These are phyloP conservation scores for Tineola bisselliella DNA, from an alignment of 2,888 invertebrate genomes.

Conservation along the genomic window DNA sequence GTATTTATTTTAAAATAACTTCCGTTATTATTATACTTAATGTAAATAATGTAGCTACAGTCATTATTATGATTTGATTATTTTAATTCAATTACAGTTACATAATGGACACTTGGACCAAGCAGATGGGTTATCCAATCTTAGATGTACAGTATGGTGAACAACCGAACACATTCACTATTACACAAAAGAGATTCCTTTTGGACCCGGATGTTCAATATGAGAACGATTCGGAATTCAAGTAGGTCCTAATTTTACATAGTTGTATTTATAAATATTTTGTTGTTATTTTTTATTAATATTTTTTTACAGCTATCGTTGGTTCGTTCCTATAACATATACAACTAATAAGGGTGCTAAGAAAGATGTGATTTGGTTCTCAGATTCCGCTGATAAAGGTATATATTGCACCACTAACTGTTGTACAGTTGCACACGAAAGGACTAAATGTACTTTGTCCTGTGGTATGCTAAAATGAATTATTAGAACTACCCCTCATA, in stretches of 20 bases:
- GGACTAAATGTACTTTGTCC: too few species aligned
- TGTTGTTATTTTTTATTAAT: too few species aligned
- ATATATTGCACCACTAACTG: too few species aligned
- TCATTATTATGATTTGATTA: too few species aligned
- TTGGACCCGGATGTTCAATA: slow-evolving; percentile 71
- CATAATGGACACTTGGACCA: slow-evolving; percentile 90
- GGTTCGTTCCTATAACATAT: slow-evolving; percentile 87
- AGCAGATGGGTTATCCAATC: slow-evolving; percentile 88
- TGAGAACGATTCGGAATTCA: slow-evolving; percentile 54
- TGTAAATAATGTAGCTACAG: too few species aligned
- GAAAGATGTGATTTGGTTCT: slow-evolving; percentile 45
- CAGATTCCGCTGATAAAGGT: slow-evolving; percentile 40
- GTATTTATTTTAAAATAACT: too few species aligned
- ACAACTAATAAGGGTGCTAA: slow-evolving; percentile 61
- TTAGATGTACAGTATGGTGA: slow-evolving; percentile 66
- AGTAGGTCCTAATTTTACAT: slow-evolving; percentile 38
- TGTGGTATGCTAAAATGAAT: too few species aligned
- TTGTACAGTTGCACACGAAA: too few species aligned
- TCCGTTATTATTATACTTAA: too few species aligned
- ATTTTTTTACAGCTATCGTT: slow-evolving; percentile 72
- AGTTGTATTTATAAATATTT: too few species aligned
- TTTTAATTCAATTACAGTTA: slow-evolving; percentile 38
- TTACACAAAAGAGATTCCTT: slow-evolving; percentile 82
- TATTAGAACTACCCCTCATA: too few species aligned
- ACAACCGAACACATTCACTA: slow-evolving; percentile 53